These are phyloP conservation scores for Sphaeramia orbicularis DNA, from an alignment of 2,797 vertebrate genomes.

Conservation along the genomic window DNA sequence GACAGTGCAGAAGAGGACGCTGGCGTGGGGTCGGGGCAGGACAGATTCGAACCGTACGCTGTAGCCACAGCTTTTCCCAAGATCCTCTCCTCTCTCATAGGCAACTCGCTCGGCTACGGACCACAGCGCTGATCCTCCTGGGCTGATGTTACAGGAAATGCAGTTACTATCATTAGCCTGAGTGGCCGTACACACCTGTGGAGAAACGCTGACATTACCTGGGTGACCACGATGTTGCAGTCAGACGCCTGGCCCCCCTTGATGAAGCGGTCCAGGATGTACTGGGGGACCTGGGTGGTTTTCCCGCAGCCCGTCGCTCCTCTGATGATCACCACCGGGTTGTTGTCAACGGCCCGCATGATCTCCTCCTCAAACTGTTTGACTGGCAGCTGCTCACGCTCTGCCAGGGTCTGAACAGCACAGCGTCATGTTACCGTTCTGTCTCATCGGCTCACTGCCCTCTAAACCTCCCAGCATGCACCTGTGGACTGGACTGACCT, in stretches of 20 bases:
- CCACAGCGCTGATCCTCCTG: slow-evolving; percentile 95
- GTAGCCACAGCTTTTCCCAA: slow-evolving; percentile 96
- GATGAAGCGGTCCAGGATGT: slow-evolving; percentile 93
- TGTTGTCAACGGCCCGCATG: slow-evolving; percentile 82
- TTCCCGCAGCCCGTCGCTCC: slow-evolving; percentile 97
- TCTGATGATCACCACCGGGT: slow-evolving; percentile 92
- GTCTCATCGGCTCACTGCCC: background rate
- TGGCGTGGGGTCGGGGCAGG: slow-evolving; percentile 95
- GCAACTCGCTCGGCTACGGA: slow-evolving; percentile 95
- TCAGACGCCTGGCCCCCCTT: slow-evolving; percentile 85
- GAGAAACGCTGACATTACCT: slow-evolving; percentile 82
- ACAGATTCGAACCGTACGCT: slow-evolving; percentile 96
- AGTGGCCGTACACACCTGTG: too few relatives aligned
- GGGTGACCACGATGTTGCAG: slow-evolving; percentile 97
- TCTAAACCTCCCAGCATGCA: background rate
- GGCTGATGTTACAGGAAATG: slow-evolving; percentile 81
- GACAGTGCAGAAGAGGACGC: slow-evolving; percentile 96
- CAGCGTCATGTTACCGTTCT: too few relatives aligned
- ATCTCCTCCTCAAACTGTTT: slow-evolving; percentile 93
- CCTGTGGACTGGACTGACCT: slow-evolving; percentile 74
- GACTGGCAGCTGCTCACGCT: slow-evolving; percentile 90
- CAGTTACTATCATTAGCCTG: too few relatives aligned
- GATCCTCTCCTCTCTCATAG: slow-evolving; percentile 90
- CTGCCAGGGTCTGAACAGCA: slow-evolving; percentile 82
- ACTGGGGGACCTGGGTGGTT: slow-evolving; percentile 98